Base-by-base conservation (phyloP, 2,797 vertebrate species). In the Micromesistius poutassou region DNA sequence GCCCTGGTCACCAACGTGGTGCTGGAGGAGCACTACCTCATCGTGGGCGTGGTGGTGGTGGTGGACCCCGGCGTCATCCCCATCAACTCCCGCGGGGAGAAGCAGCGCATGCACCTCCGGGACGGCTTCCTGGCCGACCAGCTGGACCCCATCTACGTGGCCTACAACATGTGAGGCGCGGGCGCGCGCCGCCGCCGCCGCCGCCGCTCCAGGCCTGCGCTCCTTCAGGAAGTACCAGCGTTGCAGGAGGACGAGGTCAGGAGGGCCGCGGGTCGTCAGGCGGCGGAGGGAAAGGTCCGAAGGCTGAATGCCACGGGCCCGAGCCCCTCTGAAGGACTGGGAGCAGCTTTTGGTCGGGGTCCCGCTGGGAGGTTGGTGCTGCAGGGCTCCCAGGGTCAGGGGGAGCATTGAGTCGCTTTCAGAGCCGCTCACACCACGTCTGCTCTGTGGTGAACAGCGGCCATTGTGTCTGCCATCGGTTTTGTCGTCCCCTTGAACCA, bases 21-120 rank as follows among this genome's bases (percentile, higher is more conserved):
- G 35, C 91, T 99, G 89, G 97, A 99, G 88, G 97, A 98, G 88
- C 97, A 99, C 87, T 97, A 97, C 89, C 95, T 99, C 78, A 97
- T 99, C 0, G 97, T 98, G 1, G 97, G 97, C 0, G 97, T 98
- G 66, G 97, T 98, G 81, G 97, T 98, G 87, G 96, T 99, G 7
- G 97, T 99, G 38, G 97, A 99, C 91, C 96, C 96, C 0, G 97
- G 97, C 0, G 97, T 98, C 82, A 98, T 98, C 84, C 97, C 97
- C 79, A 98, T 99, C 89, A 98, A 98, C 90, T 98, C 97, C 12
- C 92, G 97, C 8, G 97, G 97, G 0, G 97, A 99, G 89, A 99
- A 99, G 84, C 97, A 99, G 78, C 95, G 97, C 73, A 98, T 98
- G 97, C 97, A 99, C 93, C 95, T 99, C 89, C 94, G 97, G n/a